phyloP scores from a whole-genome alignment of 2,888 invertebrate genomes.

The Catocala fraxini region DNA sequence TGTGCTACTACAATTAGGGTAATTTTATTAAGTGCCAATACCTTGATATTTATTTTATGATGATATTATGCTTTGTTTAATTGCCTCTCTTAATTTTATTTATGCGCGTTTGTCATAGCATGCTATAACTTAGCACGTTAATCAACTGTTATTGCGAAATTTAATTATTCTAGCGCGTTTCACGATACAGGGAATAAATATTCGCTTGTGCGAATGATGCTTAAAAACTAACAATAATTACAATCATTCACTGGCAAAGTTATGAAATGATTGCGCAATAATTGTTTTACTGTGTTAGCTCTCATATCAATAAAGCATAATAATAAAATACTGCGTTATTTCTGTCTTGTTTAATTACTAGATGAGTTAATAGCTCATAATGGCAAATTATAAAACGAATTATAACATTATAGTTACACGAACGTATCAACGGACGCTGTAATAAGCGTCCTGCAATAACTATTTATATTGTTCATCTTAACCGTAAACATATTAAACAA shows the following conservation, averaged over 20 bases:
- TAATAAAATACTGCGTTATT: constrained; percentile 10
- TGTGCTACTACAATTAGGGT: too few relatives aligned
- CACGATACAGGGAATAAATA: too few relatives aligned
- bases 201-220: too few relatives aligned
- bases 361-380: constrained; percentile 6
- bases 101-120: too few relatives aligned
- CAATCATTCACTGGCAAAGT: background rate
- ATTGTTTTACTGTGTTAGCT: background rate
- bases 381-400: constrained; percentile 9
- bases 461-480: constrained; percentile 15
- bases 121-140: too few relatives aligned
- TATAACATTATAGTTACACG: background rate
- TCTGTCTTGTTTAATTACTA: background rate
- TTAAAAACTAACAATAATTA: too few relatives aligned
- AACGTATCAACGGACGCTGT: constrained; percentile 10
- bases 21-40: too few relatives aligned
- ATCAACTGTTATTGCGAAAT: too few relatives aligned
- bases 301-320: constrained; percentile 2
- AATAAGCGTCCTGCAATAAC: constrained; percentile 18
- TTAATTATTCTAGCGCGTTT: too few relatives aligned
- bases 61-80: too few relatives aligned
- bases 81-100: too few relatives aligned
- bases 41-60: too few relatives aligned
- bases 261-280: background rate
- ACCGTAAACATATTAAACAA: constrained; percentile 25